Conservation (phyloP, 2,797 vertebrate genomes). For the Tokudaia muenninki region DNA sequence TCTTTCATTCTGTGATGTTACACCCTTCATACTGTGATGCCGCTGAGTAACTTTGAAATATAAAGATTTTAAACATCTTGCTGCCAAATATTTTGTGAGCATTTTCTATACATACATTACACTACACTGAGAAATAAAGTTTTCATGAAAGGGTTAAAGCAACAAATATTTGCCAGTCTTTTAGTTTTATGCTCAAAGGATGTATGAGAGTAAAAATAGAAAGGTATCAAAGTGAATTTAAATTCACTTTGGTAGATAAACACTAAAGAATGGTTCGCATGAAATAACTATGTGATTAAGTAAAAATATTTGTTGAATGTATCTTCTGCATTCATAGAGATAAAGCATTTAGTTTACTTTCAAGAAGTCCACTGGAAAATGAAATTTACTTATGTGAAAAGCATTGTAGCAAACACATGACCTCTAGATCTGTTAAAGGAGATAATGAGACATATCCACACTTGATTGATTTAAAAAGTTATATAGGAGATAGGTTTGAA, state of each 20-base stretch:
- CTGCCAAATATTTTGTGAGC: not conserved
- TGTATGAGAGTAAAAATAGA: not conserved
- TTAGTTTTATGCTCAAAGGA: not conserved
- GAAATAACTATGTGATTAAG: not conserved
- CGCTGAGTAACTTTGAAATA: not conserved
- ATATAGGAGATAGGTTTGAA: not conserved
- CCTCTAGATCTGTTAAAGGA: not conserved
- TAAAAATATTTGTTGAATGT: not conserved
- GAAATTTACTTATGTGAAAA: not conserved
- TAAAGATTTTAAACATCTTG: not conserved
- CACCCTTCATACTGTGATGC: not conserved
- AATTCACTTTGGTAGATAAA: not conserved
- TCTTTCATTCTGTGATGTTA: not conserved
- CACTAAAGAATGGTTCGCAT: not conserved
- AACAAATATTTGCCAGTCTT: not conserved
- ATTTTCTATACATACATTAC: not conserved
- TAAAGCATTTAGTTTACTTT: slow-evolving; percentile 3
- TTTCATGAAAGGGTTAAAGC: not conserved
- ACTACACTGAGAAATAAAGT: not conserved
- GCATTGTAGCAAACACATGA: not conserved
- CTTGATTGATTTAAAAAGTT: not conserved
- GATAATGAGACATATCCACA: not conserved
- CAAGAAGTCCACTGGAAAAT: not conserved
- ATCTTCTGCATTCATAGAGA: not conserved
- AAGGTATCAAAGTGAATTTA: not conserved